A percentile compares a stretch with the other conserved stretches of the same genome.
phyloP scores from a whole-genome alignment of 2,888 invertebrate genomes.

The Aphodius sticticus region DNA sequence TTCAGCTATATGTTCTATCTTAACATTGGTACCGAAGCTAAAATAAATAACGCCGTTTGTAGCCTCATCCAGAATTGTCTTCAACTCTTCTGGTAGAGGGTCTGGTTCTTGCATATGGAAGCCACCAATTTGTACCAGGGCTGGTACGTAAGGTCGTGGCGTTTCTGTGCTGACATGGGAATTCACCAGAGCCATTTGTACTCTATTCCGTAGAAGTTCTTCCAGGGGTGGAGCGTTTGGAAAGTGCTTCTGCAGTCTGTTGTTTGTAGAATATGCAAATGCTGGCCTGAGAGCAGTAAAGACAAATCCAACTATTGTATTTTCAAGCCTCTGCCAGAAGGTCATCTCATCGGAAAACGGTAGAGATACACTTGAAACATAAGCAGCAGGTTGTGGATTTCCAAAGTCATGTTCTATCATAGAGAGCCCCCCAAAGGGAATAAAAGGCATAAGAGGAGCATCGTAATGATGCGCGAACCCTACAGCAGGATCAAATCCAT shows the following conservation, averaged over 20 bases:
- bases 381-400: slow-evolving; percentile 50
- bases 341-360: slow-evolving; percentile 49
- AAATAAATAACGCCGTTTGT: slow-evolving; percentile 46
- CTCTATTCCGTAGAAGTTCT: slow-evolving; percentile 39
- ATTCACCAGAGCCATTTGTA: slow-evolving; percentile 47
- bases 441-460: slow-evolving; percentile 35
- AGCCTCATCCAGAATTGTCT: slow-evolving; percentile 45
- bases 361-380: slow-evolving; percentile 47
- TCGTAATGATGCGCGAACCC: slow-evolving; percentile 15
- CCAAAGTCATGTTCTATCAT: slow-evolving; percentile 38
- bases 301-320: slow-evolving; percentile 42
- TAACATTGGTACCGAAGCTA: slow-evolving; percentile 46
- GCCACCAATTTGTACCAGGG: slow-evolving; percentile 51
- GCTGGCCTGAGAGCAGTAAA: slow-evolving; percentile 17
- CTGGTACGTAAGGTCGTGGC: slow-evolving; percentile 49
- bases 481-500: slow-evolving; percentile 17
- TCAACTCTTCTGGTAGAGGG: slow-evolving; percentile 40
- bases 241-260: slow-evolving; percentile 41
- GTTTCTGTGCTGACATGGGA: slow-evolving; percentile 48
- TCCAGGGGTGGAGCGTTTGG: slow-evolving; percentile 40
- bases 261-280: slow-evolving; percentile 34
- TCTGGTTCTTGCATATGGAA: slow-evolving; percentile 47
- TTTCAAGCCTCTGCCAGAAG: slow-evolving; percentile 49
- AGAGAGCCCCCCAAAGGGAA: neutral
- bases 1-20: slow-evolving; percentile 38